A percentile compares a stretch with the other conserved stretches of the same genome.
phyloP scores from a whole-genome alignment of 2,888 invertebrate genomes.

The Synergus itoensis region DNA sequence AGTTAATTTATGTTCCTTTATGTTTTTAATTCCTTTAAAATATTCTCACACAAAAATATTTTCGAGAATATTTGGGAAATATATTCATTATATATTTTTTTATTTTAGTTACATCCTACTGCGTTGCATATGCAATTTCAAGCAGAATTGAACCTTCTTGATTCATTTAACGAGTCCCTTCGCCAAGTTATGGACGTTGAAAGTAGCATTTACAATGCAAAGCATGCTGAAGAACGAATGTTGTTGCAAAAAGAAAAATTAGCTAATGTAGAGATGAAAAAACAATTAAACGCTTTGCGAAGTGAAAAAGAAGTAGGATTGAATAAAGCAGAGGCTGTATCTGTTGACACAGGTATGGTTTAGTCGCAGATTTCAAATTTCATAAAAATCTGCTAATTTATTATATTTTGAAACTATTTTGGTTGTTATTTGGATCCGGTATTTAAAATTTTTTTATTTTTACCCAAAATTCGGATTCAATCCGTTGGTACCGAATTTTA shows the following conservation, averaged over 20 bases:
- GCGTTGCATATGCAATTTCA: constrained; percentile 82
- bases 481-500: too few relatives aligned
- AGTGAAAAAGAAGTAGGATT: constrained; percentile 52
- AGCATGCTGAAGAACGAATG: constrained; percentile 63
- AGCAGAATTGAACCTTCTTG: constrained; percentile 82
- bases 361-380: not conserved
- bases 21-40: not conserved
- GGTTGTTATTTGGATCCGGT: too few relatives aligned
- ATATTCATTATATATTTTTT: not conserved
- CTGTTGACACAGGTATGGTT: constrained; percentile 52
- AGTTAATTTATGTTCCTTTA: constrained; percentile 7
- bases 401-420: too few relatives aligned
- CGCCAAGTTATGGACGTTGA: constrained; percentile 81
- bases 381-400: too few relatives aligned
- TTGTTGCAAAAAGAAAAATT: constrained; percentile 62
- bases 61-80: too few relatives aligned
- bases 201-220: constrained; percentile 72
- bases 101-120: constrained; percentile 75
- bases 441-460: too few relatives aligned
- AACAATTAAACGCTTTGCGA: constrained; percentile 54
- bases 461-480: too few relatives aligned
- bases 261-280: constrained; percentile 63
- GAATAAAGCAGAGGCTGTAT: constrained; percentile 42
- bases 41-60: too few relatives aligned
- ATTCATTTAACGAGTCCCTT: constrained; percentile 82